These are phyloP conservation scores for Eufriesea mexicana DNA, from an alignment of 1,140 invertebrate species.

Conservation along the genomic window DNA sequence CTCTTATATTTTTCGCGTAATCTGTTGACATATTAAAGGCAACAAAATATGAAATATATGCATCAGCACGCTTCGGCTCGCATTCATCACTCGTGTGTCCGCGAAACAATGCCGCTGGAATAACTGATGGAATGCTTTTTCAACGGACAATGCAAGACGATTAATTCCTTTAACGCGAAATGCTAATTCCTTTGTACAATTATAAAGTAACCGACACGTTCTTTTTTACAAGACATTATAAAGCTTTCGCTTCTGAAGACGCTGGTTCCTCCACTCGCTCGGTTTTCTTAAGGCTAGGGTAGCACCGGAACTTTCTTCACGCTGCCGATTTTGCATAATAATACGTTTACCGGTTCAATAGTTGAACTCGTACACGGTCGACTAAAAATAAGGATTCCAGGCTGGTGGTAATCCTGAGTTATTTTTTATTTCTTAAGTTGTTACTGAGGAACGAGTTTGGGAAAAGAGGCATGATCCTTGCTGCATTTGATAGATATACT, in stretches of 20 bases:
- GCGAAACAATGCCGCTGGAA: background rate
- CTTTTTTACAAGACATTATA: background rate
- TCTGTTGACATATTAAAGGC: constrained; percentile 1
- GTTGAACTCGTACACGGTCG: background rate
- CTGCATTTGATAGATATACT: no score
- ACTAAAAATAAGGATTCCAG: no score
- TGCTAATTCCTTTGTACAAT: background rate
- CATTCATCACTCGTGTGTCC: constrained; percentile 5
- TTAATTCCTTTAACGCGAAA: constrained; percentile 3
- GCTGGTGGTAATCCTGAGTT: no score
- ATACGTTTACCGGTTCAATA: background rate
- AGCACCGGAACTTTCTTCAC: background rate
- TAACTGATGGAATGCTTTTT: background rate
- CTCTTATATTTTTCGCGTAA: background rate
- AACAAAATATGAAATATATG: constrained; percentile 4
- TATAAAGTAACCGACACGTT: background rate
- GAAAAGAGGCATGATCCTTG: no score
- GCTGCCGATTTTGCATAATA: background rate
- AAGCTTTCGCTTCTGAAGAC: background rate
- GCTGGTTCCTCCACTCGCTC: background rate
- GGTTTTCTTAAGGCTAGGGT: background rate
- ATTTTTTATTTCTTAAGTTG: no score
- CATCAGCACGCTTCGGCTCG: background rate
- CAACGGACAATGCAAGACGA: background rate
- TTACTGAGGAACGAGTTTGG: no score